Conservation (phyloP, 2,888 invertebrate species). For the Empis stercorea region DNA sequence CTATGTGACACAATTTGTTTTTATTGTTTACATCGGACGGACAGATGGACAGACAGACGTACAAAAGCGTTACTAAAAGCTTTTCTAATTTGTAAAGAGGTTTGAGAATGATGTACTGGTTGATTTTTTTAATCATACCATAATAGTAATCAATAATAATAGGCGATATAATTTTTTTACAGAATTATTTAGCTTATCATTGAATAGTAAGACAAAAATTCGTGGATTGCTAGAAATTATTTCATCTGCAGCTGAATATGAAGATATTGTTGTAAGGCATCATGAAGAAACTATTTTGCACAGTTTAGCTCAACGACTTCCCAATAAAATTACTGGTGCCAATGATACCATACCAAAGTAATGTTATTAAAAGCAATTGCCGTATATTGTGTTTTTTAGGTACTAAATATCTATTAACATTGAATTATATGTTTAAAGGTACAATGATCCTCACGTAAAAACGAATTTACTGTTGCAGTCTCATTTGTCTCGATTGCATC, state of each 20-base stretch:
- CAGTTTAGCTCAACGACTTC: conserved; percentile 41
- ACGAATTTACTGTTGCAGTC: conserved; percentile 92
- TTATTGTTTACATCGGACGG: too few relatives aligned
- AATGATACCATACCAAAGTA: conserved; percentile 57
- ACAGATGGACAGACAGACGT: too few relatives aligned
- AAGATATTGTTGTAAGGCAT: conserved; percentile 86
- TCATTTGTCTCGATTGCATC: conserved; percentile 83
- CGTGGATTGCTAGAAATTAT: conserved; percentile 95
- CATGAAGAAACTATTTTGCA: conserved; percentile 81
- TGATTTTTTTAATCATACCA: too few relatives aligned
- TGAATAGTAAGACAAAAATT: conserved; percentile 95
- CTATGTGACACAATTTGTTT: too few relatives aligned
- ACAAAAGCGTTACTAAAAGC: too few relatives aligned
- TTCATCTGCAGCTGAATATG: conserved; percentile 94
- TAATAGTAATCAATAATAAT: too few relatives aligned
- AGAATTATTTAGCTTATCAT: conserved; percentile 94
- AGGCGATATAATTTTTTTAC: too few relatives aligned
- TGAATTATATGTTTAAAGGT: conserved; percentile 39
- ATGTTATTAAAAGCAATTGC: not conserved
- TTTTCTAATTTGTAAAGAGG: too few relatives aligned
- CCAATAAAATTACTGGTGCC: conserved; percentile 48
- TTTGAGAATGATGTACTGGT: too few relatives aligned
- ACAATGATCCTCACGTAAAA: conserved; percentile 94
- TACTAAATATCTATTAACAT: not conserved
- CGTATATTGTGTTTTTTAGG: not conserved